These are phyloP conservation scores for Petaurus breviceps DNA, from an alignment of 2,113 vertebrate species.

Conservation along the genomic window DNA sequence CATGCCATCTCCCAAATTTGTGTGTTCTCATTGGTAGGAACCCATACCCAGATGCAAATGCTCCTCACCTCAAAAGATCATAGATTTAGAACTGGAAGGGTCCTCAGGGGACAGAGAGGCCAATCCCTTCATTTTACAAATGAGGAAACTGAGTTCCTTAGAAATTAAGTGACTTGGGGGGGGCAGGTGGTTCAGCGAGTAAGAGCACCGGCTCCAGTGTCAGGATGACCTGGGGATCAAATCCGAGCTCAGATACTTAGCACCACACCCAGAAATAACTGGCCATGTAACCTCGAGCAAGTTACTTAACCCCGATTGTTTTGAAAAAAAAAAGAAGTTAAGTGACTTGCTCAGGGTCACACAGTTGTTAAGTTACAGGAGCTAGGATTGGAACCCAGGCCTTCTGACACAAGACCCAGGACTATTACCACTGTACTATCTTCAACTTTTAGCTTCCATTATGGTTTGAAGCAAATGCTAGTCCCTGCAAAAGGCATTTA, in stretches of 20 bases:
- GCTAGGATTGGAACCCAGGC: too few relatives aligned
- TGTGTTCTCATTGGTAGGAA: background rate
- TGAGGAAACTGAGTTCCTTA: background rate
- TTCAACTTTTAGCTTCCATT: background rate
- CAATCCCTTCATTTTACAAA: background rate
- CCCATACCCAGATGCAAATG: background rate
- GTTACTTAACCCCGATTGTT: too few relatives aligned
- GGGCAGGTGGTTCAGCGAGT: too few relatives aligned
- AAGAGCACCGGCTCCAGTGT: too few relatives aligned
- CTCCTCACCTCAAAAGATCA: background rate
- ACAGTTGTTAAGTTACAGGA: too few relatives aligned
- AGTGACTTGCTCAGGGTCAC: background rate
- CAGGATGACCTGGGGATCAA: too few relatives aligned
- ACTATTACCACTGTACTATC: background rate
- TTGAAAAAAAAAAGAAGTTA: too few relatives aligned
- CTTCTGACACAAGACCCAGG: background rate
- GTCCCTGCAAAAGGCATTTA: background rate
- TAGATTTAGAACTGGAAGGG: background rate
- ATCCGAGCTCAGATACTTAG: too few relatives aligned
- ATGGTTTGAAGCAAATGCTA: background rate
- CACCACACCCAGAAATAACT: too few relatives aligned
- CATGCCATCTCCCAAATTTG: background rate
- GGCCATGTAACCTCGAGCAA: too few relatives aligned
- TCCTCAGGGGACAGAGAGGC: background rate
- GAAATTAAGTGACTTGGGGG: background rate